phyloP scores from a whole-genome alignment of 2,113 vertebrate species.

The Ranitomeya variabilis region DNA sequence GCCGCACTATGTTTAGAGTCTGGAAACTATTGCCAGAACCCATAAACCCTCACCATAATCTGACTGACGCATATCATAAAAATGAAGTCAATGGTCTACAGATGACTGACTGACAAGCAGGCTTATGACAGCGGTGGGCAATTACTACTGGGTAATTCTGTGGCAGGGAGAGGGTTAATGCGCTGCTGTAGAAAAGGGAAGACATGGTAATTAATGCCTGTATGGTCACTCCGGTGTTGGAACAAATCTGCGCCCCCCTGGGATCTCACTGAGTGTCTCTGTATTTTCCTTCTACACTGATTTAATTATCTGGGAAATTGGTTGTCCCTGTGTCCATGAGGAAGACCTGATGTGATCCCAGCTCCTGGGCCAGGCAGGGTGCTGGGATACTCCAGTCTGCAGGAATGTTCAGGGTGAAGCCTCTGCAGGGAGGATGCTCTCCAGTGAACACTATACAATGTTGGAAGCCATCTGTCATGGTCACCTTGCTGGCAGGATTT shows the following conservation, averaged over 20 bases:
- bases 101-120: neutral
- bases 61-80: slow-evolving; percentile 20
- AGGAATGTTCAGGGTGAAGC: slow-evolving; percentile 21
- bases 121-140: neutral
- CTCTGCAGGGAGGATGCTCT: neutral
- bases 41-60: neutral
- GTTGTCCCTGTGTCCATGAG: neutral
- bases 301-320: neutral
- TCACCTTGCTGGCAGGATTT: slow-evolving; percentile 4
- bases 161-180: slow-evolving; percentile 24
- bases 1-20: neutral
- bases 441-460: neutral
- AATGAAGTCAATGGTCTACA: neutral
- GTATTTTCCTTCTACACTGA: neutral
- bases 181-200: no score
- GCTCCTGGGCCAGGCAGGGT: neutral
- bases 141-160: neutral
- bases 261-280: neutral
- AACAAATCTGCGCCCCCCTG: neutral
- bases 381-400: neutral
- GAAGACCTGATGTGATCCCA: slow-evolving; percentile 14
- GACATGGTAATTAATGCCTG: neutral
- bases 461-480: slow-evolving; percentile 30
- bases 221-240: neutral
- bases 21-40: neutral